A percentile compares a stretch with the other conserved stretches of the same genome.
Conservation (phyloP, 1,140 invertebrate genomes). For the Portunus trituberculatus region DNA sequence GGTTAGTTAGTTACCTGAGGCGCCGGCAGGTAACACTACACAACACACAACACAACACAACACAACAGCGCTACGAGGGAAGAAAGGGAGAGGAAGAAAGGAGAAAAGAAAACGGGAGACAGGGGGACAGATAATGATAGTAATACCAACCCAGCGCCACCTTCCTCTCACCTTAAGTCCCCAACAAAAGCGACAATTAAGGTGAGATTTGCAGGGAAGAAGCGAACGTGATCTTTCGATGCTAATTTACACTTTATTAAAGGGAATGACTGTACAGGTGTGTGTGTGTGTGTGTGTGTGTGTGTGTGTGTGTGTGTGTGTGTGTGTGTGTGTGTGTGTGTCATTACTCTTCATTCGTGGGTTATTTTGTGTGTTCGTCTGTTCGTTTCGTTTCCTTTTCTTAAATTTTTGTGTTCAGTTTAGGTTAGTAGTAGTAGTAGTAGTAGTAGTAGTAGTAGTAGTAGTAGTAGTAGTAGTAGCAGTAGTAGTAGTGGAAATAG, state of each 20-base stretch:
- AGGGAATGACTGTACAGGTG: conserved; percentile 69
- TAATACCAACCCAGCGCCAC: neutral
- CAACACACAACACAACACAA: no score
- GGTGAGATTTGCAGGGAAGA: conserved; percentile 56
- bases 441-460: no score
- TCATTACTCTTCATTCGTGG: no score
- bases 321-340: neutral
- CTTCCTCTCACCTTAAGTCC: conserved; percentile 27
- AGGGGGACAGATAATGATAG: neutral
- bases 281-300: neutral
- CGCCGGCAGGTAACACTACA: no score
- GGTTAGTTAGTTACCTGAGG: no score
- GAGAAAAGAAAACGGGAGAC: neutral
- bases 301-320: conserved; percentile 38
- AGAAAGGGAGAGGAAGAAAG: neutral
- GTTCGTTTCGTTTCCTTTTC: no score
- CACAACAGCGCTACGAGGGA: no score
- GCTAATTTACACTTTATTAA: conserved; percentile 71
- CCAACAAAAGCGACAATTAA: conserved; percentile 70
- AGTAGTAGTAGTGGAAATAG: no score
- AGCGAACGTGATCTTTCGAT: conserved; percentile 37
- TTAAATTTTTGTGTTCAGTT: no score
- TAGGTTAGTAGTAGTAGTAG: no score
- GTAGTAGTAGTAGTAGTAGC: no score
- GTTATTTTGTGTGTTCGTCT: no score